A percentile compares a stretch with the other conserved stretches of the same genome.
phyloP scores from a whole-genome alignment of 2,797 vertebrate genomes.

The Hylomyscus alleni region DNA sequence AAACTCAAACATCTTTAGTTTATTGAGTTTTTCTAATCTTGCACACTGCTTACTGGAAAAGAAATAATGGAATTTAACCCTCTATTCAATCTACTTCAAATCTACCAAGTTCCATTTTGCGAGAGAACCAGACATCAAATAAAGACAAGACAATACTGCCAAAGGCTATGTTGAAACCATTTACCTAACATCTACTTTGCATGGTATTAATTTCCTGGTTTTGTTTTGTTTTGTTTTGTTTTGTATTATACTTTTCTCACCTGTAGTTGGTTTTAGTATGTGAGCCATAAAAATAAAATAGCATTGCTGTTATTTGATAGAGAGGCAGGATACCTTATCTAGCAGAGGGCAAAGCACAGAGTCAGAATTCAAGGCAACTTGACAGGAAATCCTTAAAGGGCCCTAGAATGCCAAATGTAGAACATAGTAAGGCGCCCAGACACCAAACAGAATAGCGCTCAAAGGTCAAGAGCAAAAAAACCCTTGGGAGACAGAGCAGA shows the following conservation, averaged over 20 bases:
- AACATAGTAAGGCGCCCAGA: background rate
- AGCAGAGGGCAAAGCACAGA: background rate
- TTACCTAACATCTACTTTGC: constrained; percentile 19
- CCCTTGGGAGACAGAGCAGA: constrained; percentile 52
- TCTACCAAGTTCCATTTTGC: constrained; percentile 27
- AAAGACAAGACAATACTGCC: background rate
- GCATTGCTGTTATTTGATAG: background rate
- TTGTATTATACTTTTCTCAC: background rate
- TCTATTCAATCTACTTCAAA: constrained; percentile 37
- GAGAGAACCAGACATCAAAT: background rate
- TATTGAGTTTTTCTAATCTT: constrained; percentile 40
- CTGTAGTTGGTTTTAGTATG: background rate
- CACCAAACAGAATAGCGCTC: background rate
- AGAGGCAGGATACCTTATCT: background rate
- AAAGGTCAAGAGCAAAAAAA: constrained; percentile 62
- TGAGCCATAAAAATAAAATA: background rate
- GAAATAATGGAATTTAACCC: background rate
- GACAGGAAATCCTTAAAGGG: background rate
- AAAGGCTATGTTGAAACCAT: background rate
- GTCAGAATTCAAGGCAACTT: background rate
- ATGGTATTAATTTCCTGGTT: background rate
- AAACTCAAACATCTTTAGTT: constrained; percentile 2
- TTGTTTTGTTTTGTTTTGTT: background rate
- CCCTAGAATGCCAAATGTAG: background rate
- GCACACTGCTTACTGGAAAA: background rate